These are phyloP conservation scores for Globia sparganii DNA, from an alignment of 2,888 invertebrate species.

Conservation along the genomic window DNA sequence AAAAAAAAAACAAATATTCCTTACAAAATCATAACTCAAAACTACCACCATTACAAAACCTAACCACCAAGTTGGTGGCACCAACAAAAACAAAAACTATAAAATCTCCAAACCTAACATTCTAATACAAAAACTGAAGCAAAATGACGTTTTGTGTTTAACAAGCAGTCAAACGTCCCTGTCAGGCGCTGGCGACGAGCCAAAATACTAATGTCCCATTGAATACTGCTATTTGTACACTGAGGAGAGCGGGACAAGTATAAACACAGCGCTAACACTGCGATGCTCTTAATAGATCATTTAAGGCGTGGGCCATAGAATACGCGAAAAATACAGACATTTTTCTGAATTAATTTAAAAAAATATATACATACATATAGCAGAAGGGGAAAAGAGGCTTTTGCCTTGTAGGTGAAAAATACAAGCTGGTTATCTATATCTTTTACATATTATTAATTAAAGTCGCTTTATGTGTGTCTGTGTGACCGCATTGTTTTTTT, in stretches of 20 bases:
- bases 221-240: conserved; percentile 88
- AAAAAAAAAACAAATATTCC: not conserved
- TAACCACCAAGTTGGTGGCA: too few relatives aligned
- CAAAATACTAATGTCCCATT: conserved; percentile 90
- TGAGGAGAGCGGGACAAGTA: conserved; percentile 74
- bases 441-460: too few relatives aligned
- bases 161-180: conserved; percentile 80
- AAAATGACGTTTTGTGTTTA: conserved; percentile 72
- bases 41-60: too few relatives aligned
- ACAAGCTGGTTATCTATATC: too few relatives aligned
- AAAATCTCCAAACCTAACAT: conserved; percentile 8
- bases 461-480: not conserved
- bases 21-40: not conserved
- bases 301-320: conserved; percentile 77
- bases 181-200: conserved; percentile 81
- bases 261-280: conserved; percentile 71
- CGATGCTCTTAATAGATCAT: conserved; percentile 81
- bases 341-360: not conserved
- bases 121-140: conserved; percentile 57
- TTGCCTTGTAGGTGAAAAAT: not conserved
- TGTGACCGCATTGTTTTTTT: not conserved
- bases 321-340: conserved; percentile 40
- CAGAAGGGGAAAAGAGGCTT: not conserved
- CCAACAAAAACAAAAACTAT: not conserved
- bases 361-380: fast-evolving